Evolutionary conservation across 2,888 invertebrate genomes (phyloP).

Genomic region (Psylliodes chrysocephalus): DNA sequence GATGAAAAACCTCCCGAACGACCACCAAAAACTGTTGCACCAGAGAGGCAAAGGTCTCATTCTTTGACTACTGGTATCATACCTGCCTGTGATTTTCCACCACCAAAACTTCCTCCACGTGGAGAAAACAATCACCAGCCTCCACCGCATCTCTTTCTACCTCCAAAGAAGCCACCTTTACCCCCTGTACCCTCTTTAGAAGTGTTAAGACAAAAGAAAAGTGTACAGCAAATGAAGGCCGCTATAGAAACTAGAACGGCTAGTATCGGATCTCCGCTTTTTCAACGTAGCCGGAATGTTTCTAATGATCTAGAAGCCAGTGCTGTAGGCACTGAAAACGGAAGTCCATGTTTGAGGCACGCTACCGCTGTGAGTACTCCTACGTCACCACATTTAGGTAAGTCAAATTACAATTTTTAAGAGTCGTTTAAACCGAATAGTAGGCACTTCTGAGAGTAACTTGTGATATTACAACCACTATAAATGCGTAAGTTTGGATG

Average conservation of each 20-base stretch:
- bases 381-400: slow-evolving; percentile 62
- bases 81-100: slow-evolving; percentile 31
- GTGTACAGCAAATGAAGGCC: slow-evolving; percentile 57
- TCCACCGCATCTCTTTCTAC: slow-evolving; percentile 68
- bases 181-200: slow-evolving; percentile 76
- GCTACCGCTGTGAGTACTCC: slow-evolving; percentile 63
- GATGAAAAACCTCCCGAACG: slow-evolving; percentile 74
- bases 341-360: slow-evolving; percentile 41
- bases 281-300: slow-evolving; percentile 70
- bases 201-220: slow-evolving; percentile 69
- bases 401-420: slow-evolving; percentile 20
- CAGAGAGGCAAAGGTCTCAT: slow-evolving; percentile 69
- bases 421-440: no score
- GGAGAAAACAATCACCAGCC: slow-evolving; percentile 63
- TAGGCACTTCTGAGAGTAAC: no score
- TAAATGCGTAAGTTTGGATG: no score
- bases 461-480: no score
- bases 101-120: slow-evolving; percentile 68
- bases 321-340: slow-evolving; percentile 39
- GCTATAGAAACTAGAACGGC: slow-evolving; percentile 68
- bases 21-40: slow-evolving; percentile 72
- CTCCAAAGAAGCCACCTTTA: slow-evolving; percentile 78
- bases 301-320: slow-evolving; percentile 69
- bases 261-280: slow-evolving; percentile 73
- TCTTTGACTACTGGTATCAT: slow-evolving; percentile 62